phyloP scores from a whole-genome alignment of 2,113 vertebrate species.

The Pantherophis guttatus region DNA sequence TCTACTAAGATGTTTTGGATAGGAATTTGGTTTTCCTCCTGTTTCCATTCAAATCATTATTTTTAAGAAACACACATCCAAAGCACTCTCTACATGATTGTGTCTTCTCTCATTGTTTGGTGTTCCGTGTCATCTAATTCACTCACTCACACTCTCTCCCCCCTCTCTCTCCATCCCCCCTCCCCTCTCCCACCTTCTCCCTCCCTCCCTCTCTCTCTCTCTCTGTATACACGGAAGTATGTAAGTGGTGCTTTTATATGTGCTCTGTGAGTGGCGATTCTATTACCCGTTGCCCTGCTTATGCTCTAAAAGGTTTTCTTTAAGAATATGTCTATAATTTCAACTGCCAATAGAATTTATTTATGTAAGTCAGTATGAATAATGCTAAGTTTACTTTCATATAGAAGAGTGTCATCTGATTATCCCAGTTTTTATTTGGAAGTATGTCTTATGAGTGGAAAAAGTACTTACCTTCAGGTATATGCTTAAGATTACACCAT shows the following conservation, averaged over 20 bases:
- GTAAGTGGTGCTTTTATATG: not conserved
- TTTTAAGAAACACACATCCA: not conserved
- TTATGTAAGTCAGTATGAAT: not conserved
- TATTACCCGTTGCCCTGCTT: not conserved
- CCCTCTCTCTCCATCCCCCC: too few species aligned
- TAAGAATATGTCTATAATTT: not conserved
- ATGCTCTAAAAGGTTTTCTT: not conserved
- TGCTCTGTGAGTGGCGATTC: not conserved
- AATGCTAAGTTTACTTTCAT: not conserved
- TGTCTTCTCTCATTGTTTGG: not conserved
- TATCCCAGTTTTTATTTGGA: not conserved
- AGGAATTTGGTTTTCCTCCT: not conserved
- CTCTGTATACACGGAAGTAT: not conserved
- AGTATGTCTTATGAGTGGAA: not conserved
- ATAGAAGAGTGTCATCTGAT: not conserved
- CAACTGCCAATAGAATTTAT: not conserved
- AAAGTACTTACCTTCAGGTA: not conserved
- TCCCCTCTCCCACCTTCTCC: too few species aligned
- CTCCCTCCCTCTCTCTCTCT: too few species aligned
- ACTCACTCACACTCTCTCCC: too few species aligned
- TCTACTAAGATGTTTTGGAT: not conserved
- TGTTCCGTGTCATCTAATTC: not conserved
- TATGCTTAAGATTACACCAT: not conserved
- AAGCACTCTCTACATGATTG: not conserved
- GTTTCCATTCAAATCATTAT: not conserved